Conservation (phyloP, 2,797 vertebrate genomes). For the Mormyrus hasselquistii region DNA sequence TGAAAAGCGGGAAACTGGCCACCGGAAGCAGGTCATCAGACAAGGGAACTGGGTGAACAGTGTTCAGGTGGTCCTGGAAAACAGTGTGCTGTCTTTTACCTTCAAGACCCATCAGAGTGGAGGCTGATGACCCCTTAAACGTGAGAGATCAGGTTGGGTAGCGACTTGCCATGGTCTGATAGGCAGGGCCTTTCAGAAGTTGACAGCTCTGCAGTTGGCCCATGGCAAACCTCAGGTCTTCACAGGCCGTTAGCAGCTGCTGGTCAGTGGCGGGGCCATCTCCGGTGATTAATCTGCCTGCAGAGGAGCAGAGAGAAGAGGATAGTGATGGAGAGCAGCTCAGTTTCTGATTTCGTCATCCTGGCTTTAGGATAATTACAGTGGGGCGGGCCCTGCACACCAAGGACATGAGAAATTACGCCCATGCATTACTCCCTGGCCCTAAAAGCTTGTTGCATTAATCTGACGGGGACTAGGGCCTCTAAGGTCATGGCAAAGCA, state of each 20-base stretch:
- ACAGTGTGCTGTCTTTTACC: neutral
- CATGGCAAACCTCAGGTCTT: neutral
- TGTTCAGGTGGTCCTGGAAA: neutral
- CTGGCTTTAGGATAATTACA: conserved; percentile 15
- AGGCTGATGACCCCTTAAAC: neutral
- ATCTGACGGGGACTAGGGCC: neutral
- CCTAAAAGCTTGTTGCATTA: conserved; percentile 1
- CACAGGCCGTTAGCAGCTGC: neutral
- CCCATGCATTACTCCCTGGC: neutral
- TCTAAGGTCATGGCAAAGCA: neutral
- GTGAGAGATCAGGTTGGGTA: neutral
- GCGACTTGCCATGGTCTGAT: neutral
- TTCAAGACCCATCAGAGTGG: neutral
- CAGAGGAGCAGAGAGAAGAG: neutral
- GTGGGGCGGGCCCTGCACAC: neutral
- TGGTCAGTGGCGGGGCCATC: neutral
- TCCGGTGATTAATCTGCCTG: neutral
- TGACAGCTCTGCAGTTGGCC: neutral
- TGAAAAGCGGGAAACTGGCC: neutral
- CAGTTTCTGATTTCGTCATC: neutral
- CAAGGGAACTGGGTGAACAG: neutral
- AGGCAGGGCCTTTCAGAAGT: neutral
- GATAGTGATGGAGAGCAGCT: neutral
- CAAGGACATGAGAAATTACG: neutral
- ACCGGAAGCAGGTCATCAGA: neutral